A percentile compares a stretch with the other conserved stretches of the same genome.
Evolutionary conservation across 2,797 vertebrate species (phyloP).

Genomic region (Tolypeutes matacus): DNA sequence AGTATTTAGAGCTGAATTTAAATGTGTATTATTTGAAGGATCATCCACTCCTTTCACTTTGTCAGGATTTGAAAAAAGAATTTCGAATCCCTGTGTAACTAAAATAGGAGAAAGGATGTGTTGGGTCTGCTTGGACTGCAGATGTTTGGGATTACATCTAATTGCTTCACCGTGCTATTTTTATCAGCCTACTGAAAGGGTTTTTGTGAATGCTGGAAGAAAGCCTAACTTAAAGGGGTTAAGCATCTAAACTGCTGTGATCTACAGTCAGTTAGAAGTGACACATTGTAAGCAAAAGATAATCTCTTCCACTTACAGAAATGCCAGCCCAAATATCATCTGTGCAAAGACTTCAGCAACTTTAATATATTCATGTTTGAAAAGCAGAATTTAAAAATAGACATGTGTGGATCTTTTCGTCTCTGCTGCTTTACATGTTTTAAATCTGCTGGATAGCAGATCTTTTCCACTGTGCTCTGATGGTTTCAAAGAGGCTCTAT

Average conservation of each 20-base stretch:
- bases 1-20: conserved; percentile 37
- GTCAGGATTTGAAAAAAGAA: conserved; percentile 32
- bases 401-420: conserved; percentile 30
- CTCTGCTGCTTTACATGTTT: conserved; percentile 44
- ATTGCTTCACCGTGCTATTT: conserved; percentile 71
- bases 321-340: conserved; percentile 74
- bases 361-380: conserved; percentile 73
- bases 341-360: conserved; percentile 58
- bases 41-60: conserved; percentile 6
- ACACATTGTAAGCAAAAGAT: conserved; percentile 78
- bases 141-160: conserved; percentile 75
- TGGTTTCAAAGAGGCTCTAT: not conserved
- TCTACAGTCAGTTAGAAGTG: conserved; percentile 69
- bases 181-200: conserved; percentile 70
- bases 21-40: not conserved
- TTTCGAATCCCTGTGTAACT: conserved; percentile 51
- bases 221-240: conserved; percentile 71
- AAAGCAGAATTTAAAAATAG: conserved; percentile 62
- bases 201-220: conserved; percentile 69
- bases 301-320: conserved; percentile 76
- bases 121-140: conserved; percentile 49
- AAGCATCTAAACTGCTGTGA: conserved; percentile 75
- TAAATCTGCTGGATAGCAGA: not conserved
- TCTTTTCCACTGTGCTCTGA: not conserved
- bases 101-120: conserved; percentile 55